Base-by-base conservation (phyloP, 2,797 vertebrate species). In the Strix occidentalis region DNA sequence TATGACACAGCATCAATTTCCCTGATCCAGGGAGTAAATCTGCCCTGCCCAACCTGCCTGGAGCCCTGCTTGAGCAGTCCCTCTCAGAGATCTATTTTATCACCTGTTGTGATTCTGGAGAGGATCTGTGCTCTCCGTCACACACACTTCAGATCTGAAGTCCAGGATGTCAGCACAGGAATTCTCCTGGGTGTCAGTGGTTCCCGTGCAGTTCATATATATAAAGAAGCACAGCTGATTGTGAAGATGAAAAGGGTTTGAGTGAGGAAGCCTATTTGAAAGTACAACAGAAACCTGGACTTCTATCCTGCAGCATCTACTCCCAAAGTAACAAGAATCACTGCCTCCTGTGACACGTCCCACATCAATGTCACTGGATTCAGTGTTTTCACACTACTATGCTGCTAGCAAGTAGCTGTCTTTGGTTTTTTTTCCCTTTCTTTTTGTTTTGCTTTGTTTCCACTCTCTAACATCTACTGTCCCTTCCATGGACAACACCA, bases 381-480 rank as follows among this genome's bases (percentile, higher is more conserved):
- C 68, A 74, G 24, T 35, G 56, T 8, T 54, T 70, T 72, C 45
- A 60, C 18, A 60, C 5, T 63, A 31, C 33, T 60, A 2, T 23
- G 31, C 39, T 77, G 28, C 16, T 16, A 63, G 20, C 29, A 82
- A 76, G 41, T 13, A 70, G 31, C 16, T 69, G 6, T 21, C 31
- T 54, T 72, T 13, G 3, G 3, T 0, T 1, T n/a, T 21, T n/a
- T 35, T 21, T 12, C 4, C 1, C 5, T 12, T 2, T 26, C 25
- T 16, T 25, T 18, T 9, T 20, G 19, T 8, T 57, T 12, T 3
- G 13, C 43, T 68, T 80, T 68, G 25, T 79, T 91, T 91, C 31
- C 33, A 48, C 8, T 63, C 56, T 93, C 54, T 60, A 60, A 37
- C 12, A 68, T 25, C 61, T 68, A 26, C 26, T 51, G 9, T 29